Evolutionary conservation across 2,888 invertebrate species (phyloP).

Genomic region (Deroplatys truncata): DNA sequence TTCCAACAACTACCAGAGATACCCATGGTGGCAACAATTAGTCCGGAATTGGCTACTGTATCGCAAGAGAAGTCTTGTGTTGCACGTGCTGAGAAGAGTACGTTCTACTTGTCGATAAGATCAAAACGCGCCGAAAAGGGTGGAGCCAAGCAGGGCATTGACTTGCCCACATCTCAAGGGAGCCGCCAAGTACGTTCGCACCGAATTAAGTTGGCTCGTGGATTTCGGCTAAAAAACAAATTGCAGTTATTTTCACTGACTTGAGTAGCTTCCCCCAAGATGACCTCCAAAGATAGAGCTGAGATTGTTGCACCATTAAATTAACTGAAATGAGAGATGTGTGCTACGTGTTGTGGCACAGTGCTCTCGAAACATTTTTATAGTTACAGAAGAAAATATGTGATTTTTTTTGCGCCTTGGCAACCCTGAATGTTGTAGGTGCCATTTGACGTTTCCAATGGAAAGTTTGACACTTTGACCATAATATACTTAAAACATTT

Average conservation of each 20-base stretch:
- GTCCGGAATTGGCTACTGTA: not conserved
- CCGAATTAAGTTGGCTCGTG: not conserved
- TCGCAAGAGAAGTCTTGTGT: not conserved
- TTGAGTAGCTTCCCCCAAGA: not conserved
- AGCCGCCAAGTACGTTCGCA: not conserved
- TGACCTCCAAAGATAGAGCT: not conserved
- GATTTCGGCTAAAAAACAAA: not conserved
- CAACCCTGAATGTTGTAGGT: too few species aligned
- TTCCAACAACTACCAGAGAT: not conserved
- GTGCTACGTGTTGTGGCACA: not conserved
- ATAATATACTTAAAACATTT: too few species aligned
- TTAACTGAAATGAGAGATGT: not conserved
- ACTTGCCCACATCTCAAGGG: not conserved
- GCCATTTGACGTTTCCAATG: too few species aligned
- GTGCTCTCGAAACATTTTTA: not conserved
- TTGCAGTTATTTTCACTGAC: not conserved
- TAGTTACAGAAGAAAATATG: not conserved
- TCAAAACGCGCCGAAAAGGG: not conserved
- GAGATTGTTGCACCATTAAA: not conserved
- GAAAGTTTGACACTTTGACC: too few species aligned
- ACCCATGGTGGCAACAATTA: not conserved
- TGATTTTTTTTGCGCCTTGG: too few species aligned
- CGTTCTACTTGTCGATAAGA: not conserved
- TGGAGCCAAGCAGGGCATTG: not conserved
- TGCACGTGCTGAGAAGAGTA: not conserved